A percentile compares a stretch with the other conserved stretches of the same genome.
phyloP scores from a whole-genome alignment of 92 coral and sea anemone species.

The Palythoa grandis region DNA sequence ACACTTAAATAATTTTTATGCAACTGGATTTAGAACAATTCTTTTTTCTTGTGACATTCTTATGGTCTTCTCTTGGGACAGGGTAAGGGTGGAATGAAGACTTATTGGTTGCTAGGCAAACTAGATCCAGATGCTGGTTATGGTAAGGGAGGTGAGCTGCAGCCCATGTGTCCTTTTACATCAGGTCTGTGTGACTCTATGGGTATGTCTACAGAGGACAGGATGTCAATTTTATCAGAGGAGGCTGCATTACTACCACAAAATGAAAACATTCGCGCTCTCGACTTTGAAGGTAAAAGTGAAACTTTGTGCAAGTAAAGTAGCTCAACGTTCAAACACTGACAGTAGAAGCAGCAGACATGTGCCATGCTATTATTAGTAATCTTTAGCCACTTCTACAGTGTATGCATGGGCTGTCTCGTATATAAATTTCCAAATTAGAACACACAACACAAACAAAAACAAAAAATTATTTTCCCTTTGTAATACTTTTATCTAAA shows the following conservation, averaged over 20 bases:
- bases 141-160: constrained; percentile 27
- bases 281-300: constrained; percentile 52
- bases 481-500: no score
- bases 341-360: no score
- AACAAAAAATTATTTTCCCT: no score
- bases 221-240: constrained; percentile 40
- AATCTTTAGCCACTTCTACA: no score
- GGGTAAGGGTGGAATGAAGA: constrained; percentile 94
- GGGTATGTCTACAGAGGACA: constrained; percentile 32
- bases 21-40: not conserved
- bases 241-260: constrained; percentile 50
- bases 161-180: constrained; percentile 38
- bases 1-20: no score
- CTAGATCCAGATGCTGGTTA: constrained; percentile 45
- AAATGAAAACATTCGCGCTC: constrained; percentile 60
- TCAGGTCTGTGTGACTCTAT: not conserved
- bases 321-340: not conserved
- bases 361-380: no score
- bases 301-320: not conserved
- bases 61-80: not conserved
- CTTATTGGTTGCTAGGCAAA: constrained; percentile 80
- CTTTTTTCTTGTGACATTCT: not conserved
- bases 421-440: no score
- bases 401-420: no score
- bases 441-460: no score